Evolutionary conservation across 2,888 invertebrate genomes (phyloP).

Genomic region (Dolichomitus sp.): DNA sequence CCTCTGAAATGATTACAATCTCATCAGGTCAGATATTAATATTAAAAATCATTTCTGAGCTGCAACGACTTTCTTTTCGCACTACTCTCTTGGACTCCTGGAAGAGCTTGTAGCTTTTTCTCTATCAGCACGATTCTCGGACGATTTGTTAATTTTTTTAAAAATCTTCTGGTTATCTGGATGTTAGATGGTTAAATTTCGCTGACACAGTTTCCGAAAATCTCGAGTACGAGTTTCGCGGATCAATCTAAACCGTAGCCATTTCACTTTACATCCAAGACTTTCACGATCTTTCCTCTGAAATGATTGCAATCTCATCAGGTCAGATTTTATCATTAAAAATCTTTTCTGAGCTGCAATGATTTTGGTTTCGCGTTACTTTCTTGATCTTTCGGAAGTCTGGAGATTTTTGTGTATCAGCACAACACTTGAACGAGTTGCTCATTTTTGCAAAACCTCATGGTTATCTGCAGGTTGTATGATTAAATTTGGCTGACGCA

Average conservation of each 20-base stretch:
- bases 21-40: background rate
- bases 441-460: background rate
- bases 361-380: background rate
- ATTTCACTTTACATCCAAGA: background rate
- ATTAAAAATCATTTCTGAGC: background rate
- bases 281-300: conserved; percentile 17
- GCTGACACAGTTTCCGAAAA: background rate
- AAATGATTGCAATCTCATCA: conserved; percentile 5
- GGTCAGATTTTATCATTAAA: background rate
- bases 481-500: conserved; percentile 18
- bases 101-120: background rate
- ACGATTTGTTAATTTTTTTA: background rate
- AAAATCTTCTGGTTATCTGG: background rate
- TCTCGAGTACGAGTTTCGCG: background rate
- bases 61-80: background rate
- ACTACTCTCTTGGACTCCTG: background rate
- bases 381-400: background rate
- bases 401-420: background rate
- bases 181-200: conserved; percentile 9
- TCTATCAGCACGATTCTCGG: background rate
- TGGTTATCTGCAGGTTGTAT: background rate
- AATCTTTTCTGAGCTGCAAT: background rate
- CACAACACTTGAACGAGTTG: background rate
- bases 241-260: too few species aligned
- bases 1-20: conserved; percentile 6